Base-by-base conservation (phyloP, 2,113 vertebrate genomes). In the Rafetus swinhoei region DNA sequence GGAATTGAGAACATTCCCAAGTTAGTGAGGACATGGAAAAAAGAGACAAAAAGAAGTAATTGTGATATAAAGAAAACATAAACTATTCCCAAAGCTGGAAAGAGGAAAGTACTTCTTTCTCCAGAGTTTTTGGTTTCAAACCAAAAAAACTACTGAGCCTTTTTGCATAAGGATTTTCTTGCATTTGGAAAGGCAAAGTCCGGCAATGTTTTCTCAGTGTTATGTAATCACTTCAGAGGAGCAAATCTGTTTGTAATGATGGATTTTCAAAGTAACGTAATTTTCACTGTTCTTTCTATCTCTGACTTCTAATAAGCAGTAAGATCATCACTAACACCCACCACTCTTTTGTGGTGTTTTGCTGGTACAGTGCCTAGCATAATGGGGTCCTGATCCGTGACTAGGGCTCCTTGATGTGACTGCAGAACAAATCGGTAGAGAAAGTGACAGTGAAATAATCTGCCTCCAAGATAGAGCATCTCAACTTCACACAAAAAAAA, bases 251-350 rank as follows among this genome's bases (percentile, higher is more conserved):
- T 93, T 91, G 56, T 93, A 86, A 83, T 81, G 27, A n/a, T 7
- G 16, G 4, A 32, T 1, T 86, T 53, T 74, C 18, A 74, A 74
- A 74, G 35, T 19, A 21, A 74, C 24, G 9, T 74, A 74, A 24
- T 74, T 89, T 96, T 92, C 91, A 91, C 4, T 65, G 93, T 95
- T 86, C 32, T 14, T 83, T 93, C 39, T 88, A 29, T 88, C 91
- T 87, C 54, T 85, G 80, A 77, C 45, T 69, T 60, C 57, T 94
- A 83, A 57, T 79, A 88, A 95, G 82, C 89, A 4, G n/a, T 92
- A 52, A 77, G 24, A 89, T 82, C 35, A 55, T 83, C 79, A 39
- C 21, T 72, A 74, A 74, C 29, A n/a, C 7, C 29, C 24, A 69
- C 72, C 21, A 21, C 35, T 12, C 9, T 74, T 74, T 18, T 22